A percentile compares a stretch with the other conserved stretches of the same genome.
phyloP scores from a whole-genome alignment of 2,888 invertebrate genomes.

The Capitulum mitella region DNA sequence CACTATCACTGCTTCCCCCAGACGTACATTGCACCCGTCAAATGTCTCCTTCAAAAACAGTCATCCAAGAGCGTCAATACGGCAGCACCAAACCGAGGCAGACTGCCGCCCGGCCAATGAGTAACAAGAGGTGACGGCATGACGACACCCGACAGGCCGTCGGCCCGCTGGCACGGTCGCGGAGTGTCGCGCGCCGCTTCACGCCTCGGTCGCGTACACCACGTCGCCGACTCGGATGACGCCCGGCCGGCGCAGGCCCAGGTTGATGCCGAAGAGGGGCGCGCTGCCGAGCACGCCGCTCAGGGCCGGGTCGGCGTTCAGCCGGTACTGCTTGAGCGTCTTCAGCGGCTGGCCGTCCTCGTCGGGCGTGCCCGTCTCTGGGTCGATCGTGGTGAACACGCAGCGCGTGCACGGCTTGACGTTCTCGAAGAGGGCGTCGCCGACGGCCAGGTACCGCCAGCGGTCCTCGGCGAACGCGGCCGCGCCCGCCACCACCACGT shows the following conservation, averaged over 20 bases:
- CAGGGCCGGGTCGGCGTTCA: background rate
- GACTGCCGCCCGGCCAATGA: too few species aligned
- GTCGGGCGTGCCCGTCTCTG: slow-evolving; percentile 56
- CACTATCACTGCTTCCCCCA: too few species aligned
- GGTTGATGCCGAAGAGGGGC: slow-evolving; percentile 50
- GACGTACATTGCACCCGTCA: too few species aligned
- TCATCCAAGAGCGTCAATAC: too few species aligned
- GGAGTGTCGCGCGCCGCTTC: too few species aligned
- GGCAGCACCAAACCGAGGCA: too few species aligned
- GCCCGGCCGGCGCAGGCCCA: slow-evolving; percentile 47
- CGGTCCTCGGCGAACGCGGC: slow-evolving; percentile 55
- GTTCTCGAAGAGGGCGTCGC: slow-evolving; percentile 55
- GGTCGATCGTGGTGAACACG: slow-evolving; percentile 61
- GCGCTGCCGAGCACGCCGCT: slow-evolving; percentile 36
- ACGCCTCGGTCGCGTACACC: slow-evolving; percentile 42
- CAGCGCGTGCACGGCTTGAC: slow-evolving; percentile 62
- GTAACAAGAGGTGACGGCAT: too few species aligned
- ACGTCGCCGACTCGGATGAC: slow-evolving; percentile 49
- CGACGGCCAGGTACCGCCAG: slow-evolving; percentile 65
- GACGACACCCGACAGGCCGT: too few species aligned
- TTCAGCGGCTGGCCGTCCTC: slow-evolving; percentile 56
- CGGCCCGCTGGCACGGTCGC: too few species aligned
- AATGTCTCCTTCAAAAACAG: too few species aligned
- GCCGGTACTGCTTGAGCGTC: slow-evolving; percentile 55
- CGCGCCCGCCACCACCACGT: slow-evolving; percentile 57